Evolutionary conservation across 2,888 invertebrate genomes (phyloP), one percentile per base, ranked within the genome.

Genomic region (Agrotis segetum): DNA sequence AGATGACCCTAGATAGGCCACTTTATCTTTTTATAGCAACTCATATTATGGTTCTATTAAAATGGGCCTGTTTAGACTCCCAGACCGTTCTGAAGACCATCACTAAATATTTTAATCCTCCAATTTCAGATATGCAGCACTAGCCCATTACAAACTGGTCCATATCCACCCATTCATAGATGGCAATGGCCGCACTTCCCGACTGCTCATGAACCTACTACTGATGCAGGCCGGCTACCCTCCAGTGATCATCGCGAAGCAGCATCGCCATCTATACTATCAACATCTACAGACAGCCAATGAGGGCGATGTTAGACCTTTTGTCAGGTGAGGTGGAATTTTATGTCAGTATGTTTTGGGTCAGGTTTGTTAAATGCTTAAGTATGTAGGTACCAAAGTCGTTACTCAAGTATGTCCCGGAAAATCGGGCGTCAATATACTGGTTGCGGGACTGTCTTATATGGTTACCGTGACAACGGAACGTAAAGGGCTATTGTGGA

Each of bases 91-190:
- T 6, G 6, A 52, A 52, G 11, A 21, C 7, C 53, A 53, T 29
- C 17, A 17, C 55, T 29, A 58, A 71, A 24, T 24, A 24, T 24
- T 24, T 24, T 24, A 2, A 24, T 24, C n/a, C n/a, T n/a, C 34
- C 4, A 17, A 34, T 81, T 85, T 2, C 85, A 98, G 99, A 92
- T 98, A 98, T 90, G 99, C 99, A 64, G 99, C 99, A 0, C 95
- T 99, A 67, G 99, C 99, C 0, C 99, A 99, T 95, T 99, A 99
- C 94, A 99, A 99, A 94, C 93, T 99, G 58, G 99, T 99, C 0
- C 98, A 98, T 90, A 99, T 99, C 84, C 99, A 99, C 96, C 99
- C 99, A 0, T 99, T 99, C 94, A 97, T 98, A 3, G 99, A 99
- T 93, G 99, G 99, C 61, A 99, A 99, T 90, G 99, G 99, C 0